Percentiles rank a stretch among this genome's conserved stretches.
These are phyloP conservation scores for Stenolophus ochropezus DNA, from an alignment of 2,888 invertebrate genomes.

Conservation along the genomic window DNA sequence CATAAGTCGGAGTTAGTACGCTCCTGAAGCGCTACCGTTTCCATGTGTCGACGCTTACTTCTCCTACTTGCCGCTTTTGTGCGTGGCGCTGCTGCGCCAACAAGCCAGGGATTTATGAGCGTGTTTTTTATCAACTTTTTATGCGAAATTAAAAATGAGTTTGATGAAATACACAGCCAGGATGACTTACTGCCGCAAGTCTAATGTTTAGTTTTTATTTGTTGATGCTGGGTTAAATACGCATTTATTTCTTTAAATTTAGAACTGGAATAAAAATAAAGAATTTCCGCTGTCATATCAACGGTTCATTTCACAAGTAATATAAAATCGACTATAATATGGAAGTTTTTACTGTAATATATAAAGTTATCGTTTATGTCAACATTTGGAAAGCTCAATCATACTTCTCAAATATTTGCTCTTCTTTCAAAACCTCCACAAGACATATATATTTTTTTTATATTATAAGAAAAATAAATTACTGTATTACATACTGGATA, in stretches of 20 bases:
- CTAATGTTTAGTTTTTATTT: neutral
- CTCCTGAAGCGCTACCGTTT: neutral
- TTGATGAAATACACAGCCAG: conserved; percentile 3
- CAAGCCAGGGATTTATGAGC: neutral
- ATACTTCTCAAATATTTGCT: too few relatives aligned
- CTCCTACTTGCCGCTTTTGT: neutral
- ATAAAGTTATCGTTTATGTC: too few relatives aligned
- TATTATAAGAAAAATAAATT: too few relatives aligned
- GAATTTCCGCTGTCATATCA: neutral
- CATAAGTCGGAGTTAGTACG: neutral
- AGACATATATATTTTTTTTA: too few relatives aligned
- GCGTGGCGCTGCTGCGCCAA: neutral
- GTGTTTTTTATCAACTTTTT: conserved; percentile 24
- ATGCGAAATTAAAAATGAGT: conserved; percentile 24
- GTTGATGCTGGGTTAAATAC: neutral
- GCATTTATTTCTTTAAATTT: neutral
- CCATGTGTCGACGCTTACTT: neutral
- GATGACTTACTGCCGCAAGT: neutral
- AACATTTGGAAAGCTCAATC: too few relatives aligned
- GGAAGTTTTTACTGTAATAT: too few relatives aligned
- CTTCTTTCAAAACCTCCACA: too few relatives aligned
- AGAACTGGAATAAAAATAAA: neutral
- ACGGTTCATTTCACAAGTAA: too few relatives aligned
- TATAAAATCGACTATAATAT: too few relatives aligned
- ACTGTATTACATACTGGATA: too few relatives aligned